Percentiles rank a stretch among this genome's conserved stretches.
phyloP scores from a whole-genome alignment of 2,113 vertebrate genomes.

The Ia io region DNA sequence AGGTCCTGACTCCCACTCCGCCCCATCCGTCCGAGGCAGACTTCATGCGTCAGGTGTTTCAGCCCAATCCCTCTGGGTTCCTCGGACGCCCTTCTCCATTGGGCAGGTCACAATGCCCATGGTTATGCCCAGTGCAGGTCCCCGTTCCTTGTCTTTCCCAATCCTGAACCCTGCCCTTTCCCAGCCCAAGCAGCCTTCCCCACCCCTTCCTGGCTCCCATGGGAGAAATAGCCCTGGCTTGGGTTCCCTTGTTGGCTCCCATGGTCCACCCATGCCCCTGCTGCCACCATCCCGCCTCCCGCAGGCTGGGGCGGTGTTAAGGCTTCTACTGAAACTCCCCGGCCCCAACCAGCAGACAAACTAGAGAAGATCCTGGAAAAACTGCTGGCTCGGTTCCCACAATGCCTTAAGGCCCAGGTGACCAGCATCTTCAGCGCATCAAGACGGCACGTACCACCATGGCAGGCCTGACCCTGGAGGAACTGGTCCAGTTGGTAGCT shows the following conservation, averaged over 20 bases:
- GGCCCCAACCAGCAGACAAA: conserved; percentile 84
- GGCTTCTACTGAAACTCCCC: conserved; percentile 72
- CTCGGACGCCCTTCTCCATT: conserved; percentile 84
- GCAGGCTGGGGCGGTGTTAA: conserved; percentile 75
- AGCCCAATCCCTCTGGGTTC: conserved; percentile 74
- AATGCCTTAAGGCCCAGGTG: conserved; percentile 90
- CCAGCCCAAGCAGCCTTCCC: conserved; percentile 78
- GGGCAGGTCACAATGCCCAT: conserved; percentile 84
- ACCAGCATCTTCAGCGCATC: conserved; percentile 92
- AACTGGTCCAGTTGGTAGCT: conserved; percentile 88
- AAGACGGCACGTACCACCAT: conserved; percentile 91
- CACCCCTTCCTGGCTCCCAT: conserved; percentile 77
- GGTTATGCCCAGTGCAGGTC: conserved; percentile 86
- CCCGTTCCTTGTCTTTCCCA: conserved; percentile 83
- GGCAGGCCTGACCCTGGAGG: conserved; percentile 92
- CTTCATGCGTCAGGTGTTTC: conserved; percentile 84
- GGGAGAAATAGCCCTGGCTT: conserved; percentile 73
- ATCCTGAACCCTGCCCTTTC: conserved; percentile 80
- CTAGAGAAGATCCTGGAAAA: conserved; percentile 93
- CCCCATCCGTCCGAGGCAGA: conserved; percentile 88
- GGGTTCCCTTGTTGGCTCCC: conserved; percentile 72
- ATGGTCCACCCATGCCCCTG: conserved; percentile 76
- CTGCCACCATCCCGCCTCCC: conserved; percentile 79
- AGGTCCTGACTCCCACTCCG: conserved; percentile 85
- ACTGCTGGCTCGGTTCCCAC: conserved; percentile 87